Conservation (phyloP, 2,113 vertebrate genomes). For the Chaetops frenatus region DNA sequence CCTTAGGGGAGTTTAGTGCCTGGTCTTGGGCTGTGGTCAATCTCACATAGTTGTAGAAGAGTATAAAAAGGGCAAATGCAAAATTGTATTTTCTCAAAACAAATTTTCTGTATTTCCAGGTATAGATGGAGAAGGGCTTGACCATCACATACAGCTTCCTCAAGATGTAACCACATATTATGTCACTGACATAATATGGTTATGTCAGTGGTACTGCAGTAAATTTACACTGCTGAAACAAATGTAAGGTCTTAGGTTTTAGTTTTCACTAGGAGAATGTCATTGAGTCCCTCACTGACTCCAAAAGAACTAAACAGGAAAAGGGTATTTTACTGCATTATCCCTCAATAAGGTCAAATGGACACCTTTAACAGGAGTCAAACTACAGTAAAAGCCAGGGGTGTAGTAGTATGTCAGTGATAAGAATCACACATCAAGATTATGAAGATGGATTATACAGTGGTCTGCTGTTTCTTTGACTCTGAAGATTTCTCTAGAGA, state of each 20-base stretch:
- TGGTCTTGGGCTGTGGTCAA: background rate
- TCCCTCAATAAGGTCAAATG: background rate
- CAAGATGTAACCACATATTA: background rate
- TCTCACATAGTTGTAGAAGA: background rate
- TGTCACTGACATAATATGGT: background rate
- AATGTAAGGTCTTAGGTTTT: background rate
- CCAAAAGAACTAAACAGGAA: background rate
- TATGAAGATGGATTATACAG: background rate
- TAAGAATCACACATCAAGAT: conserved; percentile 2
- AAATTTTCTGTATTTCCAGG: background rate
- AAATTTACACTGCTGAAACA: background rate
- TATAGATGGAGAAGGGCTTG: background rate
- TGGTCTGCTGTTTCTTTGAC: background rate
- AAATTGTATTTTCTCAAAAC: background rate
- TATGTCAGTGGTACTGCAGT: background rate
- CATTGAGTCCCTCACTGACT: background rate
- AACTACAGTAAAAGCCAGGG: background rate
- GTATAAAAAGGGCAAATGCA: background rate
- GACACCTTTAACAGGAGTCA: background rate
- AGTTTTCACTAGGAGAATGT: background rate
- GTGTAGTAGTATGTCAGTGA: background rate
- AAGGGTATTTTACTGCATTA: background rate
- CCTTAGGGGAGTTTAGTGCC: background rate
- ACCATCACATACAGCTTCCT: background rate
- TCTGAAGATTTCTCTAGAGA: background rate